A percentile compares a stretch with the other conserved stretches of the same genome.
Conservation (phyloP, 2,888 invertebrate species). For the Tyria jacobaeae region DNA sequence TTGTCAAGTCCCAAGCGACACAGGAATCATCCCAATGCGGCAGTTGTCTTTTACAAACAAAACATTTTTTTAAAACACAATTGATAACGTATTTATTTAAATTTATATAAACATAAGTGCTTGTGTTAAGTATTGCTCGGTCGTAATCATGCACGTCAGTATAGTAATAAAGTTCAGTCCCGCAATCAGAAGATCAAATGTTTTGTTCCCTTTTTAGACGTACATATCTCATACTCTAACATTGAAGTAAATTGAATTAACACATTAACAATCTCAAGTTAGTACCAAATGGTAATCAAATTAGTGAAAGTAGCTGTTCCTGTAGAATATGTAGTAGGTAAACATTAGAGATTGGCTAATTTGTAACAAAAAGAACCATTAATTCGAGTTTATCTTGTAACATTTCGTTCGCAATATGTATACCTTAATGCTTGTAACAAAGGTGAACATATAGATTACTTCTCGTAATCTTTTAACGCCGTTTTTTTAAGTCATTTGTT, state of each 20-base stretch:
- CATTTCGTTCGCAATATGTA: conserved; percentile 17
- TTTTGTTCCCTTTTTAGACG: background rate
- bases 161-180: too few relatives aligned
- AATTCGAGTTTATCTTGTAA: conserved; percentile 15
- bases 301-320: conserved; percentile 9
- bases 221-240: background rate
- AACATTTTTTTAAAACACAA: too few relatives aligned
- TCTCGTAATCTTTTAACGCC: conserved; percentile 7
- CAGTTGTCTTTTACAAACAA: too few relatives aligned
- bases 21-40: too few relatives aligned
- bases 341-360: conserved; percentile 12
- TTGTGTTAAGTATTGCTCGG: too few relatives aligned
- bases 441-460: conserved; percentile 20
- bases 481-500: conserved; percentile 15
- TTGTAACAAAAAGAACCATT: conserved; percentile 17
- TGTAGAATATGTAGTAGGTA: conserved; percentile 6
- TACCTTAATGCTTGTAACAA: conserved; percentile 15
- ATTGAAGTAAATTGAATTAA: background rate
- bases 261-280: conserved; percentile 5
- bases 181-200: background rate
- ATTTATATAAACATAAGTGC: background rate
- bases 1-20: too few relatives aligned
- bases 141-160: too few relatives aligned
- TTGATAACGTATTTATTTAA: too few relatives aligned
- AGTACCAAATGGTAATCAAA: conserved; percentile 9